Conservation (phyloP, 2,888 invertebrate genomes). For the Catocala fraxini region DNA sequence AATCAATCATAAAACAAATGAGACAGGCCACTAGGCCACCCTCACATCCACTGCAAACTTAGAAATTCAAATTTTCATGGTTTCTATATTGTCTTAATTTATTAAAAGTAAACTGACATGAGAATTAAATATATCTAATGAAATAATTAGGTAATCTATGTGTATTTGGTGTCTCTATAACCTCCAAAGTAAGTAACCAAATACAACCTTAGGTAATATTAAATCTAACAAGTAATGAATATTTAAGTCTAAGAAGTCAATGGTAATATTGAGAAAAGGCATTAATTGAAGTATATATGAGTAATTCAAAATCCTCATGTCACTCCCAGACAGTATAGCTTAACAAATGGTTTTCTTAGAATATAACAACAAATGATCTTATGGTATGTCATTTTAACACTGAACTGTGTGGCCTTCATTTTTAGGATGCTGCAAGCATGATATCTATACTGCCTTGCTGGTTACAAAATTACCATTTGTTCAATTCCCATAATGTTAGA, state of each 20-base stretch:
- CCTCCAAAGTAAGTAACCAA: neutral
- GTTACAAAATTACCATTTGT: neutral
- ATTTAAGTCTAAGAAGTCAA: conserved; percentile 15
- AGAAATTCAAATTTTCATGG: too few relatives aligned
- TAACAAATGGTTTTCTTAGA: conserved; percentile 12
- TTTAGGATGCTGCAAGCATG: neutral
- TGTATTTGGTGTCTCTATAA: too few relatives aligned
- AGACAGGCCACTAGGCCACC: too few relatives aligned
- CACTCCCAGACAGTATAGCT: conserved; percentile 11
- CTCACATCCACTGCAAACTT: too few relatives aligned
- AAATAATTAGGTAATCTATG: too few relatives aligned
- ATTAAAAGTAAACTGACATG: too few relatives aligned
- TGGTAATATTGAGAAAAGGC: conserved; percentile 7
- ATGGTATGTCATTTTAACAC: neutral
- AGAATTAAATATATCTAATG: too few relatives aligned
- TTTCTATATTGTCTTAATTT: too few relatives aligned
- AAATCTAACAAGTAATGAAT: conserved; percentile 1
- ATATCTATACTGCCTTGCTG: neutral
- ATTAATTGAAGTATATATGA: conserved; percentile 12
- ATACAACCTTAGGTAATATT: neutral
- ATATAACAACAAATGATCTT: neutral
- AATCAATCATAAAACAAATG: too few relatives aligned
- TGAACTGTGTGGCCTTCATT: neutral
- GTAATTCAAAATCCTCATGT: conserved; percentile 24
- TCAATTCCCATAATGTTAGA: conserved; percentile 2